phyloP scores from a whole-genome alignment of 2,797 vertebrate genomes.

The Lacerta agilis region DNA sequence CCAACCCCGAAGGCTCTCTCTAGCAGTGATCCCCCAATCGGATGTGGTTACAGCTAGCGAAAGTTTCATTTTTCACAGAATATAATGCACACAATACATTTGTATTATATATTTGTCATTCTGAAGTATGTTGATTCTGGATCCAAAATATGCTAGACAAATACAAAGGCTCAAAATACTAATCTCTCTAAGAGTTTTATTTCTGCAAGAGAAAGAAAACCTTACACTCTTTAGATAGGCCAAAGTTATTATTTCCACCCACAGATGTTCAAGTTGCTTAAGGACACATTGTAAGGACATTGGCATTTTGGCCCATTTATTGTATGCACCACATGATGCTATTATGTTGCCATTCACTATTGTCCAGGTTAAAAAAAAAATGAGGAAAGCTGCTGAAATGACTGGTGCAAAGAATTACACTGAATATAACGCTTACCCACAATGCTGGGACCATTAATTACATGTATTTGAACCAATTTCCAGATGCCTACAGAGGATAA shows the following conservation, averaged over 20 bases:
- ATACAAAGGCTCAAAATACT: neutral
- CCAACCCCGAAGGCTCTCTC: too few species aligned
- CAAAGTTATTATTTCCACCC: constrained; percentile 24
- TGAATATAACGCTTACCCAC: constrained; percentile 23
- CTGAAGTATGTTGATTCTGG: neutral
- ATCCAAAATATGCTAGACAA: constrained; percentile 19
- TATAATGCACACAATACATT: neutral
- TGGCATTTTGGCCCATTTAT: constrained; percentile 16
- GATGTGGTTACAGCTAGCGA: neutral
- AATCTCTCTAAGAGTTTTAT: neutral
- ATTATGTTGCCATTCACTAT: constrained; percentile 33
- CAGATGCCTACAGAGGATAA: constrained; percentile 31
- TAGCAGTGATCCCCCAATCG: neutral
- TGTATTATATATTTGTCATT: neutral
- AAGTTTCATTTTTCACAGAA: neutral
- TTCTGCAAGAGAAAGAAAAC: too few species aligned
- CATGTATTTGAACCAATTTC: constrained; percentile 43
- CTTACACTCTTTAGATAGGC: neutral
- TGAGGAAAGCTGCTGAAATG: constrained; percentile 17
- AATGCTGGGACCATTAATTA: constrained; percentile 39
- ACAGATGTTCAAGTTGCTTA: constrained; percentile 30
- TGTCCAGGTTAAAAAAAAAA: constrained; percentile 28
- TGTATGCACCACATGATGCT: constrained; percentile 6
- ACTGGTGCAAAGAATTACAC: neutral
- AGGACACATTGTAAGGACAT: constrained; percentile 1